Conservation (phyloP, 2,797 vertebrate genomes). For the Acestrorhynchus altus region DNA sequence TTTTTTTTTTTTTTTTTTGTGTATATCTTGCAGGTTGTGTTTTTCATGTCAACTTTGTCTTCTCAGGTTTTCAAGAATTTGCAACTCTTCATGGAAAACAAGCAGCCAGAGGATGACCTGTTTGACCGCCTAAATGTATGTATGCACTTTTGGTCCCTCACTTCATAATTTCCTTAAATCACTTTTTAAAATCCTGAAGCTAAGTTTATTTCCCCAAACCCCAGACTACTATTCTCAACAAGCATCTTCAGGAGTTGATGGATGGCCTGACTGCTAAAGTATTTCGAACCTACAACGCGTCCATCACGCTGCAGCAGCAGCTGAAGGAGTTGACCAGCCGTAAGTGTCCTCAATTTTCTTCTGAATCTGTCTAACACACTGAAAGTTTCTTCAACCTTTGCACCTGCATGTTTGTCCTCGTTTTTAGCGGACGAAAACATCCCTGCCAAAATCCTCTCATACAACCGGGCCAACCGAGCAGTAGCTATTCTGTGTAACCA, state of each 20-base stretch:
- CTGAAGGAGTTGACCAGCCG: conserved; percentile 86
- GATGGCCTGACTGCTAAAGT: conserved; percentile 91
- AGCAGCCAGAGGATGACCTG: conserved; percentile 96
- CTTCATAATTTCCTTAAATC: too few relatives aligned
- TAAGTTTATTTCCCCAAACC: neutral
- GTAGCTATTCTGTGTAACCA: conserved; percentile 99
- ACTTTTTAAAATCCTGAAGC: neutral
- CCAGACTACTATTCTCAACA: conserved; percentile 89
- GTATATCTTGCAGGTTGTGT: neutral
- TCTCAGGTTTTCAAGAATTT: conserved; percentile 96
- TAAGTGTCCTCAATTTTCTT: conserved; percentile 67
- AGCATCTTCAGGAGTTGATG: conserved; percentile 91
- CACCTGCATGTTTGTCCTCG: neutral
- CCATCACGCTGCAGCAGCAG: conserved; percentile 90
- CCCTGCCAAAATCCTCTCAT: conserved; percentile 95
- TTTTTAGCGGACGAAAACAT: conserved; percentile 75
- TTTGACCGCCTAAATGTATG: conserved; percentile 97
- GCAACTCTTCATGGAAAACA: conserved; percentile 98
- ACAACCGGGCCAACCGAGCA: conserved; percentile 97
- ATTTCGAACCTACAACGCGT: conserved; percentile 91
- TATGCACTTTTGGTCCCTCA: neutral
- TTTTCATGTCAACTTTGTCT: neutral
- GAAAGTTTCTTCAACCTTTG: neutral
- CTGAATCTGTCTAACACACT: too few relatives aligned
- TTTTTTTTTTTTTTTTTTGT: neutral